Base-by-base conservation (phyloP, 2,797 vertebrate genomes). In the Halcyon chelicuti region DNA sequence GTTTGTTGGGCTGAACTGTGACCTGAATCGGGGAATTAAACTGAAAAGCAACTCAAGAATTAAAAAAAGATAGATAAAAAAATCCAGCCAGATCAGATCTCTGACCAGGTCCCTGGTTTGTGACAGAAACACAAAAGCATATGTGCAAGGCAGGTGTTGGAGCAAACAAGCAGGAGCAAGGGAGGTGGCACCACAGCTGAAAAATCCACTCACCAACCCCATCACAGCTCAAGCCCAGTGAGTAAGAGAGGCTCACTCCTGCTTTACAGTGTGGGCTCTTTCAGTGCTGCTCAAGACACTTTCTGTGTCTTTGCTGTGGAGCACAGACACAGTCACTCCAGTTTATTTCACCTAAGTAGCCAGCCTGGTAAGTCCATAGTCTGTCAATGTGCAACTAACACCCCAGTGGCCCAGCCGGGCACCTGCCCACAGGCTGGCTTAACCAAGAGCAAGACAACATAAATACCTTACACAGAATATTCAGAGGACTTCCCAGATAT, bases 31-130 rank as follows among this genome's bases (percentile, higher is more conserved):
- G 22, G 20, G 33, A 83, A 66, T 52, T 63, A 22, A 61, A 11
- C 22, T 40, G 49, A 88, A 89, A 91, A 94, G 61, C 33, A 57
- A 83, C 12, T 29, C 33, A 57, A 57, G 20, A 91, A 82, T 55
- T 68, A 52, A 72, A 63, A 65, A 52, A 42, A 77, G 49, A 23
- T 75, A 67, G 25, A 57, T 2, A 57, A n/a, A 57, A n/a, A 87
- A 87, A 39, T 7, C 46, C n/a, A 82, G 14, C 25, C 5, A 5
- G n/a, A 81, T 63, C 31, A n/a, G 47, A 84, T 37, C 63, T 39
- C 63, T 75, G 39, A 63, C 28, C 25, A 72, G 76, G 66, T 65
- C 20, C 2, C 2, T 1, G 9, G 17, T 71, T 61, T 57, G 54
- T 37, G 60, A 57, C 14, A 75, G 52, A 73, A 76, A 82, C 0